Evolutionary conservation across 2,113 vertebrate genomes (phyloP).

Genomic region (Osmerus eperlanus): DNA sequence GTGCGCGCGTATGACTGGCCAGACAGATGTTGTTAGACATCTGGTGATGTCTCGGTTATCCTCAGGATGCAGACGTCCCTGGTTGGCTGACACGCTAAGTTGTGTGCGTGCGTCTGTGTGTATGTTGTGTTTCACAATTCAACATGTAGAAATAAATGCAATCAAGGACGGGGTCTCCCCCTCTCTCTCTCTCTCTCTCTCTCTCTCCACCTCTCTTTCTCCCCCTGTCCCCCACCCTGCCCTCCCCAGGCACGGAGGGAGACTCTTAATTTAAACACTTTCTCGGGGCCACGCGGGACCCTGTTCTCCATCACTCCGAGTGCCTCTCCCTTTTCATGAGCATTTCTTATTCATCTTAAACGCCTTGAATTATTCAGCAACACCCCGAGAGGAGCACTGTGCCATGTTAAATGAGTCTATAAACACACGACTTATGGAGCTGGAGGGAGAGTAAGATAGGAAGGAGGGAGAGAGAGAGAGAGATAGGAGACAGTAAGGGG

Average conservation of each 20-base stretch:
- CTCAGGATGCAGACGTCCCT: background rate
- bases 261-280: background rate
- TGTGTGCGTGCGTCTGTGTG: background rate
- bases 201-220: no score
- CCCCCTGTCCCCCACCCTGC: background rate
- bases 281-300: background rate
- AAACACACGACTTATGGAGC: background rate
- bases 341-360: slow-evolving; percentile 15
- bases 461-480: background rate
- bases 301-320: background rate
- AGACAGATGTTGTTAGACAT: slow-evolving; percentile 12
- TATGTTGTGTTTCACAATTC: background rate
- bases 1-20: background rate
- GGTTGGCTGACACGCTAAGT: background rate
- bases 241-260: background rate
- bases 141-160: background rate
- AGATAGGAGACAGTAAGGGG: no score
- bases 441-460: background rate
- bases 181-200: background rate
- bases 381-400: background rate
- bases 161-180: background rate
- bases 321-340: background rate
- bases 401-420: slow-evolving; percentile 4
- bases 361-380: background rate
- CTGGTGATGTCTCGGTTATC: background rate